phyloP scores from a whole-genome alignment of 2,888 invertebrate species.

The Neelides folsomi region DNA sequence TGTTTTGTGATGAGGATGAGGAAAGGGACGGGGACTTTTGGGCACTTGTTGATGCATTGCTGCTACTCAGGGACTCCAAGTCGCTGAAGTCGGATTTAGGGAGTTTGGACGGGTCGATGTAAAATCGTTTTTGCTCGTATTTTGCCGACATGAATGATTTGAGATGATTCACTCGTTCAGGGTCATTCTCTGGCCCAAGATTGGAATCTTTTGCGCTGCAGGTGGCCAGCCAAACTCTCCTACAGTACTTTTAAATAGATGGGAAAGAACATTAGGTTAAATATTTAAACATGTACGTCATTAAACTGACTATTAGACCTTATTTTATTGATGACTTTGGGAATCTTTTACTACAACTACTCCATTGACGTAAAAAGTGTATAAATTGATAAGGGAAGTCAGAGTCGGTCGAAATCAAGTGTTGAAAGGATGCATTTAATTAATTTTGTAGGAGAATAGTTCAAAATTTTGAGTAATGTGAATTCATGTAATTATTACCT shows the following conservation, averaged over 20 bases:
- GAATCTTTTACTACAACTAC: too few relatives aligned
- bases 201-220: conserved; percentile 25
- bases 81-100: conserved; percentile 26
- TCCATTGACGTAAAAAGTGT: background rate
- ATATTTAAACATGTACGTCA: too few relatives aligned
- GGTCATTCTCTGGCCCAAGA: conserved; percentile 26
- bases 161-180: conserved; percentile 22
- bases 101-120: conserved; percentile 29
- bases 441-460: too few relatives aligned
- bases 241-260: conserved; percentile 61
- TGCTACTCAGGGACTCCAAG: conserved; percentile 24
- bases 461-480: too few relatives aligned
- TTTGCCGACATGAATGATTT: conserved; percentile 28
- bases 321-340: too few relatives aligned
- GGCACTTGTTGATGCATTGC: conserved; percentile 14
- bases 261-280: conserved; percentile 4
- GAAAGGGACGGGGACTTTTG: conserved; percentile 32
- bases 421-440: too few relatives aligned
- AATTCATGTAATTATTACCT: conserved; percentile 40
- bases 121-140: conserved; percentile 32
- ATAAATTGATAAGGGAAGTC: background rate
- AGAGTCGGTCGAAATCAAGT: background rate
- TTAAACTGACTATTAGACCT: too few relatives aligned
- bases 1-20: conserved; percentile 23
- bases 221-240: conserved; percentile 75